Percentiles rank a stretch among this genome's conserved stretches.
These are phyloP conservation scores for Festucalex cinctus DNA, from an alignment of 2,113 vertebrate genomes.

Conservation along the genomic window DNA sequence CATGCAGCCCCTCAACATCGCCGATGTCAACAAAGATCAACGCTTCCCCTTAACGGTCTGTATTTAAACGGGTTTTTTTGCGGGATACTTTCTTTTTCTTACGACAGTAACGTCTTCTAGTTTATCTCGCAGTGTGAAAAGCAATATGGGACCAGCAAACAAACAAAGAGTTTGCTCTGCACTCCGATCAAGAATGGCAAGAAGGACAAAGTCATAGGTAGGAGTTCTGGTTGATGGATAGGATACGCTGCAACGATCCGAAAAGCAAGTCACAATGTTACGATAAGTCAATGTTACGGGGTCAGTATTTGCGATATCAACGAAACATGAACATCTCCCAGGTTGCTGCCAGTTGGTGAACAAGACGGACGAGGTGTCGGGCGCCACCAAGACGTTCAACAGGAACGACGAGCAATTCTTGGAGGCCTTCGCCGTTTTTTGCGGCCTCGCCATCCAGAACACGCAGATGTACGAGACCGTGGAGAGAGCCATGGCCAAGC, in stretches of 20 bases:
- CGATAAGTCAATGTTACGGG: neutral
- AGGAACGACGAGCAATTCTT: constrained; percentile 96
- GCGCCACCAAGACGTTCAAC: constrained; percentile 88
- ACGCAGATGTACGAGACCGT: constrained; percentile 98
- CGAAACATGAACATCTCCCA: constrained; percentile 32
- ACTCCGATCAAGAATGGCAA: constrained; percentile 94
- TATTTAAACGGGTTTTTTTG: constrained; percentile 15
- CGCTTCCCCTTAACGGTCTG: constrained; percentile 92
- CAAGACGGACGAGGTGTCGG: constrained; percentile 87
- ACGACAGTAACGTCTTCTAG: neutral
- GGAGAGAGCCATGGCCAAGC: constrained; percentile 95
- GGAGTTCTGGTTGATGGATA: neutral
- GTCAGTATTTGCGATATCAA: neutral
- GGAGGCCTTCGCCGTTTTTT: constrained; percentile 96
- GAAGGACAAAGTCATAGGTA: constrained; percentile 99
- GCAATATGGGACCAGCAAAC: constrained; percentile 69
- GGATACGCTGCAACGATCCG: too few relatives aligned
- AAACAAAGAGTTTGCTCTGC: constrained; percentile 88
- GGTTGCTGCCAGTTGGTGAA: constrained; percentile 97
- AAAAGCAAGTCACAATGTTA: too few relatives aligned
- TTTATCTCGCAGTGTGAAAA: constrained; percentile 79
- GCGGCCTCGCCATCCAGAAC: constrained; percentile 95
- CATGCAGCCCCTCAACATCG: constrained; percentile 90
- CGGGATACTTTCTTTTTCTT: neutral
- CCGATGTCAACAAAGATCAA: constrained; percentile 83